phyloP scores from a whole-genome alignment of 2,888 invertebrate species.

The Drosophila leonis region DNA sequence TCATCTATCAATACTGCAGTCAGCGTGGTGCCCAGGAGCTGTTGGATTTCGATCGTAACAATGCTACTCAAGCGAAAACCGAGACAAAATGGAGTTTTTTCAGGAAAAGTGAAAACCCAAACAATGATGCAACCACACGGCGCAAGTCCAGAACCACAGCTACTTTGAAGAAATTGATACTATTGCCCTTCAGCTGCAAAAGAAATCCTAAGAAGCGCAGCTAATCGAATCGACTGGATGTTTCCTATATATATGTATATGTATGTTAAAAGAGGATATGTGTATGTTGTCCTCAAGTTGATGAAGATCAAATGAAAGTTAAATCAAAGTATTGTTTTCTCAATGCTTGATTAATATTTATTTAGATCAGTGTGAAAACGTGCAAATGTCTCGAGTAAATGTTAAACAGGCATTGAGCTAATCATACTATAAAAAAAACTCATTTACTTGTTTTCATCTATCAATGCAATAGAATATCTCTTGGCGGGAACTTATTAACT shows the following conservation, averaged over 20 bases:
- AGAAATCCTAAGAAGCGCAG: not conserved
- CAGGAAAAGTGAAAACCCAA: accelerated
- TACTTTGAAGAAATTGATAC: not conserved
- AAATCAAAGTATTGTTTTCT: not conserved
- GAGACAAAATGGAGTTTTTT: not conserved
- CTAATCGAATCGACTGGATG: not conserved
- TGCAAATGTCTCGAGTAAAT: not conserved
- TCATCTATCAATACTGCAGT: slow-evolving; percentile 43
- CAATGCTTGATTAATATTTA: slow-evolving; percentile 5
- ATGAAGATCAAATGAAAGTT: not conserved
- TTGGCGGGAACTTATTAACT: no score
- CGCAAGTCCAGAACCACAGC: not conserved
- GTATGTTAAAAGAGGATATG: not conserved
- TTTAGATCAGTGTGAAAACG: not conserved
- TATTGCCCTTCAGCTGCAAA: not conserved
- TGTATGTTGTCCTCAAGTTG: not conserved
- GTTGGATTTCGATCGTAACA: not conserved
- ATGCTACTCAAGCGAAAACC: not conserved
- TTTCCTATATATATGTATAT: not conserved
- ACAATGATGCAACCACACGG: no score
- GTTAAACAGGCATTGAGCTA: slow-evolving; percentile 5
- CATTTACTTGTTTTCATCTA: not conserved
- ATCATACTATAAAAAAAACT: not conserved
- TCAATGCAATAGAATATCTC: no score
- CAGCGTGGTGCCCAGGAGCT: slow-evolving; percentile 33